Evolutionary conservation across 2,888 invertebrate species (phyloP).

Genomic region (Cephus nigrinus): DNA sequence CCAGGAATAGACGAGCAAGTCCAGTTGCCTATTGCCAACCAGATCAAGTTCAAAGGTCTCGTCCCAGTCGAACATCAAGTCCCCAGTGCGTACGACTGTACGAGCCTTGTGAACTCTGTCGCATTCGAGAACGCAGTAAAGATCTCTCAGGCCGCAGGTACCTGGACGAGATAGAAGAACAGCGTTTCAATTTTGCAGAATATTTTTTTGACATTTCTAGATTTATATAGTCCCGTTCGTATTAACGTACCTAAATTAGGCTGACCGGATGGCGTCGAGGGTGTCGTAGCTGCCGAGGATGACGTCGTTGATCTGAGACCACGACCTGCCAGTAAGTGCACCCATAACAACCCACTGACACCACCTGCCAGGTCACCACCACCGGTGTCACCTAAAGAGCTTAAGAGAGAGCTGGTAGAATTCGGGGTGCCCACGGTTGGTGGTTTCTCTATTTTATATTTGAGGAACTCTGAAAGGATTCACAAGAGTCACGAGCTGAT

Average conservation of each 20-base stretch:
- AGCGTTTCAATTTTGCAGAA: background rate
- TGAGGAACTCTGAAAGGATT: slow-evolving; percentile 79
- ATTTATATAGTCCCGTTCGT: background rate
- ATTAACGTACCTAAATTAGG: slow-evolving; percentile 57
- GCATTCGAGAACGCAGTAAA: slow-evolving; percentile 98
- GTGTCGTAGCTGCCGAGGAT: slow-evolving; percentile 78
- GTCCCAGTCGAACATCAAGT: slow-evolving; percentile 98
- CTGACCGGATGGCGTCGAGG: slow-evolving; percentile 71
- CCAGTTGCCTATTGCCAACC: slow-evolving; percentile 93
- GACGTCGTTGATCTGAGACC: slow-evolving; percentile 81
- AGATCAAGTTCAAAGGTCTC: slow-evolving; percentile 98
- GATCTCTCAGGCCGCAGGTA: slow-evolving; percentile 77
- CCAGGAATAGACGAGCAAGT: slow-evolving; percentile 98
- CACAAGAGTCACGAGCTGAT: background rate
- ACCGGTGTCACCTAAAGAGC: slow-evolving; percentile 58
- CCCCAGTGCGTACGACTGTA: slow-evolving; percentile 95
- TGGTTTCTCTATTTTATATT: slow-evolving; percentile 89
- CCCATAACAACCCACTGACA: slow-evolving; percentile 90
- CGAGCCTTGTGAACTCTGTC: slow-evolving; percentile 96
- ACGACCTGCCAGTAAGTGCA: slow-evolving; percentile 88
- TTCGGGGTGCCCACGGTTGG: slow-evolving; percentile 69
- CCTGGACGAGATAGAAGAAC: slow-evolving; percentile 52
- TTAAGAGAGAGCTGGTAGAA: slow-evolving; percentile 67
- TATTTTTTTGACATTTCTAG: background rate
- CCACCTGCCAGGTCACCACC: slow-evolving; percentile 68